Evolutionary conservation across 2,888 invertebrate species (phyloP).

Genomic region (Oscheius sp.): DNA sequence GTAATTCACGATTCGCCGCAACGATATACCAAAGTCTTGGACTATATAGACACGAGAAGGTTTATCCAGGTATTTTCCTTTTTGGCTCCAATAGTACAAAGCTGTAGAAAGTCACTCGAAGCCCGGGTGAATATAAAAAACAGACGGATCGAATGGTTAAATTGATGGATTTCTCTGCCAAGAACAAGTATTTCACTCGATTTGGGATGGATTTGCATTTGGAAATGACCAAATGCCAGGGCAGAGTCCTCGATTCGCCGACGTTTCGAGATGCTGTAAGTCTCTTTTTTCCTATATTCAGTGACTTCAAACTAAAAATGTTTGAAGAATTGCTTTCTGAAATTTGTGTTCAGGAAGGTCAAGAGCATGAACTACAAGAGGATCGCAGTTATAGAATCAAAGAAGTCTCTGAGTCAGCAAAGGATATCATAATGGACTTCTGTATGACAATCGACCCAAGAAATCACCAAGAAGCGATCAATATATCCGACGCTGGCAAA

Average conservation of each 20-base stretch:
- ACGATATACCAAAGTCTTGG: neutral
- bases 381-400: slow-evolving; percentile 4
- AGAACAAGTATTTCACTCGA: no score
- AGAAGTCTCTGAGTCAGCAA: neutral
- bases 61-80: slow-evolving; percentile 17
- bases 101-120: slow-evolving; percentile 1
- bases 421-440: neutral
- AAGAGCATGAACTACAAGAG: neutral
- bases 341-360: neutral
- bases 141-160: neutral
- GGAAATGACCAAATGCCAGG: neutral
- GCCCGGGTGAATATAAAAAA: neutral
- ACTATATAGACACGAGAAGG: neutral
- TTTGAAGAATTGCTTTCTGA: no score
- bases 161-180: neutral
- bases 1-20: slow-evolving; percentile 6
- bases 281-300: neutral
- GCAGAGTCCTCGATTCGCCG: slow-evolving; percentile 2
- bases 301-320: no score
- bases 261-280: neutral
- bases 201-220: neutral
- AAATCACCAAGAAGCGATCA: neutral
- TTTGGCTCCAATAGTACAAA: neutral
- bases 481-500: neutral
- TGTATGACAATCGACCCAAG: neutral